Percentiles rank a stretch among this genome's conserved stretches.
Evolutionary conservation across 2,888 invertebrate genomes (phyloP).

Genomic region (Pegoplata infirma): DNA sequence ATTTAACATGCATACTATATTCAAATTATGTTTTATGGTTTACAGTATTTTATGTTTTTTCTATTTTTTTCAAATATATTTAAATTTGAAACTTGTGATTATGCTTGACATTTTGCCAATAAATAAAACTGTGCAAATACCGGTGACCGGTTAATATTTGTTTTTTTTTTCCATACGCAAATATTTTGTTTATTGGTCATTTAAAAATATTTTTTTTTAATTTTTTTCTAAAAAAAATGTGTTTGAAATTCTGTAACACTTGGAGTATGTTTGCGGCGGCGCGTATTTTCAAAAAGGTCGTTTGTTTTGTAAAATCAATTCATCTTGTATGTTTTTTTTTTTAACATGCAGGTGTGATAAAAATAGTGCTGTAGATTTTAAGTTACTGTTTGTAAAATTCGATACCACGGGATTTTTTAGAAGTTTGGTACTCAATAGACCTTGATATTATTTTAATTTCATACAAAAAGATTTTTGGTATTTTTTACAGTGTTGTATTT

Average conservation of each 20-base stretch:
- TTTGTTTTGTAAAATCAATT: constrained; percentile 20
- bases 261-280: constrained; percentile 27
- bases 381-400: too few species aligned
- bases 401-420: too few species aligned
- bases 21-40: constrained; percentile 42
- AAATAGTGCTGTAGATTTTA: too few species aligned
- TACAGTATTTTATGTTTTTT: too few species aligned
- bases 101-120: constrained; percentile 56
- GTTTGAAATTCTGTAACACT: constrained; percentile 37
- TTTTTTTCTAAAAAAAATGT: too few species aligned
- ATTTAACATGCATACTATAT: constrained; percentile 48
- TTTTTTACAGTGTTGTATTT: too few species aligned
- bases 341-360: constrained; percentile 48
- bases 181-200: constrained; percentile 24
- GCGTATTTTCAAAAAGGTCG: constrained; percentile 34
- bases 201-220: constrained; percentile 13
- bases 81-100: constrained; percentile 39
- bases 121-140: constrained; percentile 44
- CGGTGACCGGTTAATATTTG: constrained; percentile 30
- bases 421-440: too few species aligned
- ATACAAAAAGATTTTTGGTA: too few species aligned
- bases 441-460: too few species aligned
- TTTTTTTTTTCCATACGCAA: constrained; percentile 6
- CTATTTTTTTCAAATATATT: background rate
- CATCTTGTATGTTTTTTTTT: too few species aligned